phyloP scores from a whole-genome alignment of 2,888 invertebrate species.

The Salticus scenicus region DNA sequence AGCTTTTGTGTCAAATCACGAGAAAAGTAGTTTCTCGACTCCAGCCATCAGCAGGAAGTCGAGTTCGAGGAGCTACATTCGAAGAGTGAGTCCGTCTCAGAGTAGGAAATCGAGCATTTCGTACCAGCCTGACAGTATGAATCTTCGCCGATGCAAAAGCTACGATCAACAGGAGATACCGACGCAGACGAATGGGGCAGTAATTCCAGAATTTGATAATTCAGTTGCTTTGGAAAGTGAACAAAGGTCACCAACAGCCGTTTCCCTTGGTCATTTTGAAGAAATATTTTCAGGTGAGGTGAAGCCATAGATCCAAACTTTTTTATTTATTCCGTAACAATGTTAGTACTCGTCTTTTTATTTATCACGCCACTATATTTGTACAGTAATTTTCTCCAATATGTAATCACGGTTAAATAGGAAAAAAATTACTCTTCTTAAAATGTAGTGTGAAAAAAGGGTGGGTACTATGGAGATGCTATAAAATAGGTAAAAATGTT shows the following conservation, averaged over 20 bases:
- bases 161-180: constrained; percentile 18
- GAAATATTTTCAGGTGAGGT: background rate
- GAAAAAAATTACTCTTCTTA: no score
- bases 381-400: no score
- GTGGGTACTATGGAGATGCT: no score
- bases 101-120: background rate
- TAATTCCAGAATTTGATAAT: background rate
- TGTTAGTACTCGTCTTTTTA: no score
- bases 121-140: background rate
- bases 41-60: background rate
- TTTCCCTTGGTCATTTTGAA: background rate
- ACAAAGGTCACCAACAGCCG: background rate
- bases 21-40: background rate
- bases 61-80: constrained; percentile 26
- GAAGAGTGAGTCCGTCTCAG: background rate
- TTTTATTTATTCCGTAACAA: no score
- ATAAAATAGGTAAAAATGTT: no score
- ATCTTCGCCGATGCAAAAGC: constrained; percentile 1
- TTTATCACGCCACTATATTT: no score
- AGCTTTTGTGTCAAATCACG: constrained; percentile 8
- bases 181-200: background rate
- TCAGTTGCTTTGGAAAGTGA: background rate
- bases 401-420: no score
- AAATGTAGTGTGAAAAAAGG: no score
- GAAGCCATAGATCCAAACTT: no score